Evolutionary conservation across 1,140 invertebrate species (phyloP), one percentile per base, ranked within the genome.

Genomic region (Druon quercuslanigerum): DNA sequence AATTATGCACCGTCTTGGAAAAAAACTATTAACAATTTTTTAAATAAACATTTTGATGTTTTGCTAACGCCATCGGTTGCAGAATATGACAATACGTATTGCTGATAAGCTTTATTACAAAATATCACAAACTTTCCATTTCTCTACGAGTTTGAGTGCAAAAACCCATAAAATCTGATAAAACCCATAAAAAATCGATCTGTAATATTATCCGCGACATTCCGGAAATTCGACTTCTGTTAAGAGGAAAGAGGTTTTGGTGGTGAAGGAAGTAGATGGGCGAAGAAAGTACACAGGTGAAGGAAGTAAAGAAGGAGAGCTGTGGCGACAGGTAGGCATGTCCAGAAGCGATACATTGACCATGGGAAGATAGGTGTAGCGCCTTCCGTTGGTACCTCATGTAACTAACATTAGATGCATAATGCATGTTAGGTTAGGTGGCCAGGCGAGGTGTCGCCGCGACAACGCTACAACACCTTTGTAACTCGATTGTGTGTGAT

Each of bases 381-480:
- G 79, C 83, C 85, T 86, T 77, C 74, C 84, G 75, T 33, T 3
- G 25, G 25, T 83, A 84, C 76, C 86, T 86, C 86, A 87, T 87
- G 86, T 83, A 87, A 85, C 86, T 85, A 87, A 87, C 85, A 87
- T 87, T 84, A 87, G 85, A 87, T 87, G 86, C 81, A 87, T 87
- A 85, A 87, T 87, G 81, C 86, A 87, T 87, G 82, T 74, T 82
- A 83, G 82, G 82, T 74, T 82, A 83, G 82, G 78, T 84, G 80
- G 80, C 83, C 70, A 54, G 51, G 77, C 75, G 82, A 85, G 83
- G 84, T 85, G 83, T 85, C 83, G 79, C 40, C 17, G 51, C 50
- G 52, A 71, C 50, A 60, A 52, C 51, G 75, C 71, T 72, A 33
- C 57, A 56, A 54, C 50, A 73, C 72, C 52, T 54, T 40, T 46